Evolutionary conservation across 2,797 vertebrate species (phyloP), one percentile per base, ranked within the genome.

Genomic region (Danio choprae): DNA sequence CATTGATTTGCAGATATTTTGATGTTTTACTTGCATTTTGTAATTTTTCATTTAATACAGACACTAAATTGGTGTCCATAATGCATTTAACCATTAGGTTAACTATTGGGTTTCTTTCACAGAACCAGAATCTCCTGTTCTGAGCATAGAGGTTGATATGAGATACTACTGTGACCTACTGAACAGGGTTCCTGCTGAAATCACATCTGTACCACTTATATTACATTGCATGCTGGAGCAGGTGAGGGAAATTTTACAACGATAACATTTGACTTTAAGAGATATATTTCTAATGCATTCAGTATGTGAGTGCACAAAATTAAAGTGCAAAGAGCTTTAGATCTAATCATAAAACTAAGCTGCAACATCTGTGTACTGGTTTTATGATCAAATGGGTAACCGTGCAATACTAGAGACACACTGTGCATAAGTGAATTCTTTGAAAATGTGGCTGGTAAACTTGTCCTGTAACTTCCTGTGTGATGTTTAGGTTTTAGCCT

Each of bases 201-300:
- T 87, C 48, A 83, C 93, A 82, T 97, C 97, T 53, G 93, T 97
- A 56, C 86, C 96, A 1, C 89, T 99, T 41, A 91, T 99, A 36
- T 76, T 99, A 75, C 89, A 95, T 82, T 96, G 96, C 85, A 92
- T 98, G 88, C 85, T 98, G 76, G 95, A 98, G 71, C 97, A 99
- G 96, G 97, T 96, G 65, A 68, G 84, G 59, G 41, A 9, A 50
- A 22, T 59, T 29, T 29, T 38, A 10, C 20, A 9, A 10, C 53
- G 2, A 38, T 1, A 51, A 38, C 15, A 11, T 8, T 48, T 7
- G 12, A 15, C 13, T 53, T 36, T 13, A 16, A 51, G 41, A 16
- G 4, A 41, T 12, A 51, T 8, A n/a, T 3, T n/a, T 38, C 4
- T 16, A 69, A 15, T 51, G 10, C 13, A 53, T 62, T 62, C 2